Evolutionary conservation across 2,888 invertebrate genomes (phyloP), one percentile per base, ranked within the genome.

Genomic region (Endotricha flammealis): DNA sequence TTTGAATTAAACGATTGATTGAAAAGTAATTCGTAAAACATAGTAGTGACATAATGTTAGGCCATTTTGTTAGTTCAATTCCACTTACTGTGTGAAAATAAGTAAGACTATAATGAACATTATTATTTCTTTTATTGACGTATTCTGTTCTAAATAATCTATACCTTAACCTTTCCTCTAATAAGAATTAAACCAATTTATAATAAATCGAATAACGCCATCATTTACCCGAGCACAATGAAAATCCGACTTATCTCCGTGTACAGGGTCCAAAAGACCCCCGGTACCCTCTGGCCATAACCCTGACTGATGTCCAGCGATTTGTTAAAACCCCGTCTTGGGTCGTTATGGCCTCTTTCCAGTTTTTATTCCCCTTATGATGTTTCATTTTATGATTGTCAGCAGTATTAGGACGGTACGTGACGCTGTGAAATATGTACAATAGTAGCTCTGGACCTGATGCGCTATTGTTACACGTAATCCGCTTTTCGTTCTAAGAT

Each of bases 341-440:
- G 61, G 71, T 78, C 79, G 74, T 80, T 79, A 73, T 66, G 64
- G 63, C 59, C 66, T 80, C 79, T 76, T 81, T 81, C 76, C 73
- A 80, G 78, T 83, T 82, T 81, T 82, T 82, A 79, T 79, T 74
- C 61, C 72, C 70, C 69, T 70, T 79, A 77, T 76, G 79, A 80
- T 81, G 81, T 80, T 82, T 81, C 77, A 75, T 80, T 80, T 78
- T 80, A 77, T 80, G 74, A 82, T 82, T 79, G 80, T 72, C 72
- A 64, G 64, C 62, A 61, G 64, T 73, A 76, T 76, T 71, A 72
- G 64, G 60, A 48, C 44, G 53, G 57, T 61, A 74, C 73, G 79
- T 80, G 78, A 68, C 55, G 67, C 48, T 46, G 44, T 65, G 59
- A 65, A 66, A 65, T 61, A 62, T 63, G 53, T 50, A 51, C 46